Evolutionary conservation across 1,140 invertebrate species (phyloP).

Genomic region (Brachionus rotundiformis): DNA sequence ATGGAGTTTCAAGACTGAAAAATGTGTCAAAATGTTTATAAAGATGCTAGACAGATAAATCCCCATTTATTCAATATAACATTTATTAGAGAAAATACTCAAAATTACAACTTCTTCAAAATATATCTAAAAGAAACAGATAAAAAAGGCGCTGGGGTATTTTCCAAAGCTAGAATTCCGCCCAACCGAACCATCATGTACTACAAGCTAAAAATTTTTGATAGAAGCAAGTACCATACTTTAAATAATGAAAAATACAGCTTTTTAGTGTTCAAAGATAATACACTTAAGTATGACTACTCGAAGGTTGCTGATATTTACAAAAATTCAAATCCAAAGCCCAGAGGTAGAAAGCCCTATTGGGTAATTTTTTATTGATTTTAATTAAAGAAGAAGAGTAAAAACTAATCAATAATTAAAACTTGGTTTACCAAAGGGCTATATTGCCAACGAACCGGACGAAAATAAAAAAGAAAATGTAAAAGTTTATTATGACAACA

Average conservation of each 20-base stretch:
- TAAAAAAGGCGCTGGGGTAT: not conserved
- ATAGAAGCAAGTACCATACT: not conserved
- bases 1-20: too few species aligned
- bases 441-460: not conserved
- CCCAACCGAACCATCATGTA: not conserved
- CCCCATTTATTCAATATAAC: conserved; percentile 10
- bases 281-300: not conserved
- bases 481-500: not conserved
- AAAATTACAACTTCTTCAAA: not conserved
- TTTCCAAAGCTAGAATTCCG: not conserved
- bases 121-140: not conserved
- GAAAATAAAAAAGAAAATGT: not conserved
- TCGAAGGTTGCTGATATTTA: not conserved
- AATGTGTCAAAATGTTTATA: not conserved
- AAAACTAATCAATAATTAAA: too few species aligned
- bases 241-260: not conserved
- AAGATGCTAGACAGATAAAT: not conserved
- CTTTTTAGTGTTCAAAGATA: not conserved
- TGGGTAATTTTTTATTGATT: too few species aligned
- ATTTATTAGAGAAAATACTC: not conserved
- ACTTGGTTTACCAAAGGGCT: not conserved
- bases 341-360: conserved; percentile 3
- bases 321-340: not conserved
- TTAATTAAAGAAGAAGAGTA: too few species aligned
- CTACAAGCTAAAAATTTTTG: conserved; percentile 22